These are phyloP conservation scores for Vanacampus margaritifer DNA, from an alignment of 2,113 vertebrate species.

Conservation along the genomic window DNA sequence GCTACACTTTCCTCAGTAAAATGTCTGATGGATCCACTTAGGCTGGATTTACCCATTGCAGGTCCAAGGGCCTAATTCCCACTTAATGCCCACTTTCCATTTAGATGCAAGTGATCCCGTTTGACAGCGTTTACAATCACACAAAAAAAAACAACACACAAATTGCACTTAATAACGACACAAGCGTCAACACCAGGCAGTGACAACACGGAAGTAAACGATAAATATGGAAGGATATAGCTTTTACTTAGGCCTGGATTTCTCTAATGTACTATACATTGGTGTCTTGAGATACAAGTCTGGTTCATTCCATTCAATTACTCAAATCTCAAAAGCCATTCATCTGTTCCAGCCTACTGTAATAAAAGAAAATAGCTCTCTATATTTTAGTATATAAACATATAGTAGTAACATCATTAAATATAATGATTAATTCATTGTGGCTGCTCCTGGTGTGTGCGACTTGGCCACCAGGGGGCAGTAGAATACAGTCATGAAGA, in stretches of 20 bases:
- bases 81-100: neutral
- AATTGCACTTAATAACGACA: neutral
- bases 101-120: neutral
- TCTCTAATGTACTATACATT: neutral
- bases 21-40: conserved; percentile 1
- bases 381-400: neutral
- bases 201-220: neutral
- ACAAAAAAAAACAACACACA: neutral
- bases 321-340: neutral
- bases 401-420: neutral
- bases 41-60: neutral
- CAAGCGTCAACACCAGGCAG: neutral
- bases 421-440: neutral
- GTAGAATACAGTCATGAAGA: no score
- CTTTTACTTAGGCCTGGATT: neutral
- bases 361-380: neutral
- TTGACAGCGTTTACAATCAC: neutral
- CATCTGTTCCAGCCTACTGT: neutral
- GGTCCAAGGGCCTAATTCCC: neutral
- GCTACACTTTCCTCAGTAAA: conserved; percentile 20
- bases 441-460: no score
- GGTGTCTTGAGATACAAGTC: neutral
- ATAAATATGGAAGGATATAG: neutral
- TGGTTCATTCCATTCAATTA: neutral
- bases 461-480: no score